Base-by-base conservation (phyloP, 2,113 vertebrate species). In the Tympanuchus pallidicinctus region DNA sequence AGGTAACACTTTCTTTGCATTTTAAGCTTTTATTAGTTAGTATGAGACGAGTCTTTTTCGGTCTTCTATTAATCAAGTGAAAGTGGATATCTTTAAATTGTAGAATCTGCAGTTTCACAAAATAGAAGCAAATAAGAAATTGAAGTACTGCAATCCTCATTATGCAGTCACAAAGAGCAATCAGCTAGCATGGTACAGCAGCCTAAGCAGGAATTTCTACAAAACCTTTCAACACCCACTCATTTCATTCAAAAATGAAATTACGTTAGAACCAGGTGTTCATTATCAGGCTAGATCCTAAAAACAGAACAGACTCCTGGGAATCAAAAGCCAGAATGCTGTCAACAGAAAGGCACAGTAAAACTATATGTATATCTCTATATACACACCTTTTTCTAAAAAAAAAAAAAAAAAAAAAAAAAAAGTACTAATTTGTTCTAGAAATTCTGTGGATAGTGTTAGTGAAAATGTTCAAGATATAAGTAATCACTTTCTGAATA, bases 231-330 rank as follows among this genome's bases (percentile, higher is more conserved):
- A 81, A 64, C 73, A 75, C 12, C 38, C 38, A 86, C 11, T 78
- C 70, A 64, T 79, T 79, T 85, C 1, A 61, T 47, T 83, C 50
- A 67, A 81, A 90, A 92, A 67, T 47, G 18, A 78, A 92, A 75
- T 64, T 59, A 42, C 50, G 36, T 70, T 81, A 92, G 42, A 67
- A 47, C 0, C 3, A 71, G 12, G 3, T 84, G 5, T 28, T 93
- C 11, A 0, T 76, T 64, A 47, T 64, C 19, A 78, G 42, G 34
- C 59, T 22, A 10, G 20, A 34, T 17, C 81, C 38, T 81, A 28
- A 88, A 88, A 90, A 42, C 10, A 17, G 28, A 93, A 64, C 8
- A 66, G 45, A 40, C 20, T 92, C 13, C 20, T 0, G 0, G 4
- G 40, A 56, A 54, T 56, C 14, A 50, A 71, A 91, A 71, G 40